Conservation (phyloP, 2,113 vertebrate species). For the Seriola rivoliana region DNA sequence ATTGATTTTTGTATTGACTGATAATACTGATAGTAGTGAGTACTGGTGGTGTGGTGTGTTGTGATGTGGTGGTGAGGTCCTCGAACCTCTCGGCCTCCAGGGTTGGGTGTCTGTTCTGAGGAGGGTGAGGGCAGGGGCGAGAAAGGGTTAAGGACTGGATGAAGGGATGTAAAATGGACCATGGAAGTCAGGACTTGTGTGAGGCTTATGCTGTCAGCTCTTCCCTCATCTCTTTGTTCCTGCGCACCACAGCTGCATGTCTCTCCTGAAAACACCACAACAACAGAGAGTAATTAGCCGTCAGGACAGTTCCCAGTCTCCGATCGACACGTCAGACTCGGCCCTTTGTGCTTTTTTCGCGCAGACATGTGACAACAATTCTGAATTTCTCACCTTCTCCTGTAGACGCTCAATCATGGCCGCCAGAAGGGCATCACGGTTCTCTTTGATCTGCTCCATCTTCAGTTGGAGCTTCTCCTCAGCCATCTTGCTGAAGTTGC, state of each 20-base stretch:
- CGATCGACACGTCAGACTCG: neutral
- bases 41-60: conserved; percentile 68
- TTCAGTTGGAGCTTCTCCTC: conserved; percentile 94
- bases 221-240: conserved; percentile 97
- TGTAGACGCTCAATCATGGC: conserved; percentile 95
- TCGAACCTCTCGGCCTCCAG: conserved; percentile 64
- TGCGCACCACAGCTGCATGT: conserved; percentile 93
- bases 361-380: neutral
- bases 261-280: conserved; percentile 86
- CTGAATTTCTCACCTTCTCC: conserved; percentile 89
- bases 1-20: conserved; percentile 72
- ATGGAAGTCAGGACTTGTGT: conserved; percentile 49
- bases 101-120: conserved; percentile 66
- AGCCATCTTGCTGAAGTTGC: conserved; percentile 97
- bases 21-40: conserved; percentile 78
- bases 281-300: neutral
- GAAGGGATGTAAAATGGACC: conserved; percentile 48
- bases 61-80: conserved; percentile 69
- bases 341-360: neutral
- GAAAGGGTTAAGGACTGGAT: conserved; percentile 47
- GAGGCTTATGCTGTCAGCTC: conserved; percentile 84
- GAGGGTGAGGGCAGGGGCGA: conserved; percentile 38
- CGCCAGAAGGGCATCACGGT: conserved; percentile 92
- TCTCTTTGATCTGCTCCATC: conserved; percentile 98
- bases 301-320: too few species aligned